A percentile compares a stretch with the other conserved stretches of the same genome.
These are phyloP conservation scores for Clitarchus hookeri DNA, from an alignment of 2,888 invertebrate genomes.

Conservation along the genomic window DNA sequence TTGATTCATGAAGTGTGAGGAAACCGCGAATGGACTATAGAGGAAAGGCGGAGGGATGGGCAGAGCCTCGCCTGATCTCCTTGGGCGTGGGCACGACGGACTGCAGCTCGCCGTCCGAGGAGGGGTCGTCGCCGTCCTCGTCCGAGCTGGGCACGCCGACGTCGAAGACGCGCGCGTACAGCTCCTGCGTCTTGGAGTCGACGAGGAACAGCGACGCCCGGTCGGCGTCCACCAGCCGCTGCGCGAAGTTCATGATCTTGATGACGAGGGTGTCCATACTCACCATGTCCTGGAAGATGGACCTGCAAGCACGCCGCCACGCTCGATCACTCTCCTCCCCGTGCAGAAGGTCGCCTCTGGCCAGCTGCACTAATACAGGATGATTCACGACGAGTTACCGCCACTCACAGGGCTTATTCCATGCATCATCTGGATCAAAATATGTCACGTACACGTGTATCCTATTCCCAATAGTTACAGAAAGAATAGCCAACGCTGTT, in stretches of 20 bases:
- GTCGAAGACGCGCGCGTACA: conserved; percentile 84
- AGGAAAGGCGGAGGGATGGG: no score
- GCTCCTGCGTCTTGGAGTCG: conserved; percentile 71
- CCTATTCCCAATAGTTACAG: no score
- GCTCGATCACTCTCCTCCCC: no score
- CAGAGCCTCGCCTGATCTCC: conserved; percentile 38
- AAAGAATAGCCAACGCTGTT: no score
- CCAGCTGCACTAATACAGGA: no score
- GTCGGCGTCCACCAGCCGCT: conserved; percentile 80
- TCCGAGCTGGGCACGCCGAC: conserved; percentile 57
- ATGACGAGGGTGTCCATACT: conserved; percentile 81
- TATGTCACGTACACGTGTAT: no score
- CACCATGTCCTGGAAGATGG: conserved; percentile 87
- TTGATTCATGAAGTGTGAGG: no score
- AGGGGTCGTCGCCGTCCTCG: conserved; percentile 47
- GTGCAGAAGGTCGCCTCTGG: no score
- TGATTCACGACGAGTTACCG: no score
- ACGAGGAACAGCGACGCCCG: conserved; percentile 82
- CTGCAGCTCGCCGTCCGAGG: conserved; percentile 46
- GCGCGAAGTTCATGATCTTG: conserved; percentile 83
- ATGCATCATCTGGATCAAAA: no score
- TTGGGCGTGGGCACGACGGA: conserved; percentile 31
- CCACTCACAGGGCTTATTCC: no score
- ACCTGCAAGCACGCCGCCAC: conserved; percentile 58
- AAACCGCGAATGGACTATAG: no score